Base-by-base conservation (phyloP, 2,888 invertebrate species). In the Neoascia interrupta region DNA sequence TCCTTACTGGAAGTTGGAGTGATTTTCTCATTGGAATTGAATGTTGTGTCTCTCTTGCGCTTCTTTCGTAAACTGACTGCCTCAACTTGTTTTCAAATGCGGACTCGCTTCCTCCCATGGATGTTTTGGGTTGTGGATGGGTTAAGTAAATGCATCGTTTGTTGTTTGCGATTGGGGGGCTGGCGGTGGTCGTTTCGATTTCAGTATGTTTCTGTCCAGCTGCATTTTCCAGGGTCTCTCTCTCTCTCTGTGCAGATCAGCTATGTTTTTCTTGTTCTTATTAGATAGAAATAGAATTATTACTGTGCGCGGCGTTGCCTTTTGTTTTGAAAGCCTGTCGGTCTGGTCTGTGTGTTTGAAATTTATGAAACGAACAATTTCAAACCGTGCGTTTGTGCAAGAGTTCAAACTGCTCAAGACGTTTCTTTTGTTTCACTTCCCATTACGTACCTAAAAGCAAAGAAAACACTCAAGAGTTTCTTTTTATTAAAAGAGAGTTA, bases 1-100 rank as follows among this genome's bases (percentile, higher is more conserved):
- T 43, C 56, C 70, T 51, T 36, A 11, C 28, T 76, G 72, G 72
- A 72, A 60, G 15, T 58, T 70, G 21, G 64, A 76, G 75, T 70
- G 23, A 4, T 56, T 36, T 58, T 11, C 31, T 28, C 13, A 36
- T 3, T 23, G 51, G 51, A 56, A 53, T 28, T 6, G 26, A 11
- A 18, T 51, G 36, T 21, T 13, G 1, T 60, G 70, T 45, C 63
- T 36, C 21, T 45, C 26, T 76, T 39, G 5, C 31, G n/a, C 31
- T 31, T 58, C 63, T 13, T 39, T 28, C 10, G 18, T 2, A 11
- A n/a, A n/a, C n/a, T 34, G 16, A 36, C 69, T 61, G 47, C 49
- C 61, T 43, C 49, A 69, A 69, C 58, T 58, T 26, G 58, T 51
- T 69, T 64, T 34, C 5, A 16, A 47, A 68, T 56, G 31, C 21